phyloP scores from a whole-genome alignment of 1,140 invertebrate genomes.

The Neodiprion pinetum region DNA sequence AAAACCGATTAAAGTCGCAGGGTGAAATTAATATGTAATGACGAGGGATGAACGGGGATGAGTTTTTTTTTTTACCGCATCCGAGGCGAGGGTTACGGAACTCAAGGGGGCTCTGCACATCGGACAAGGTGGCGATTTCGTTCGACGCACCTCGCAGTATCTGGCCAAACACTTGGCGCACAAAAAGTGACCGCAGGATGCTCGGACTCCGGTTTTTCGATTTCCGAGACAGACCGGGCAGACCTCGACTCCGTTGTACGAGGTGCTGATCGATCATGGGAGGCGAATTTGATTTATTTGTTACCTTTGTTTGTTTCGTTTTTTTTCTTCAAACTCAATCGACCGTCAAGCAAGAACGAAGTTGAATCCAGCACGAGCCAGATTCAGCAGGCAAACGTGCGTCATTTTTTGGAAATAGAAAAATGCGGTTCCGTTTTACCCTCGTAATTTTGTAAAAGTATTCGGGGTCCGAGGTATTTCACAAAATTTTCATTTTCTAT shows the following conservation, averaged over 20 bases:
- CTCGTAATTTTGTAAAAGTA: too few species aligned
- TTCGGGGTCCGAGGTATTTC: too few species aligned
- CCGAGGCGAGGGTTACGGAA: constrained; percentile 35
- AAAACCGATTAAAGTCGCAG: not conserved
- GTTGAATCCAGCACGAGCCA: too few species aligned
- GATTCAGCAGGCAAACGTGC: too few species aligned
- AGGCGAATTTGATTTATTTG: not conserved
- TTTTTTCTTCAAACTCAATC: not conserved
- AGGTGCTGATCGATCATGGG: not conserved
- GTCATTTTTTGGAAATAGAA: too few species aligned
- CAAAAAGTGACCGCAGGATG: constrained; percentile 42
- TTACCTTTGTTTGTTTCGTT: not conserved
- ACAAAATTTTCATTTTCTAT: too few species aligned
- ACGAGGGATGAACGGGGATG: not conserved
- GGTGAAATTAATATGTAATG: not conserved
- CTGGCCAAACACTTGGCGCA: constrained; percentile 40
- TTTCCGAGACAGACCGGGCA: constrained; percentile 45
- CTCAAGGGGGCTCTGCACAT: constrained; percentile 43
- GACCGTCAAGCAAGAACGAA: too few species aligned
- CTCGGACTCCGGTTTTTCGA: constrained; percentile 33
- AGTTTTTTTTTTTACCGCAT: constrained; percentile 33
- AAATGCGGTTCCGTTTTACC: too few species aligned
- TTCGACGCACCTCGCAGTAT: constrained; percentile 36
- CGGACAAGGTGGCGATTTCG: constrained; percentile 40
- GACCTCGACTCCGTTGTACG: constrained; percentile 32